Base-by-base conservation (phyloP, 2,888 invertebrate species). In the Notocelia uddmanniana region DNA sequence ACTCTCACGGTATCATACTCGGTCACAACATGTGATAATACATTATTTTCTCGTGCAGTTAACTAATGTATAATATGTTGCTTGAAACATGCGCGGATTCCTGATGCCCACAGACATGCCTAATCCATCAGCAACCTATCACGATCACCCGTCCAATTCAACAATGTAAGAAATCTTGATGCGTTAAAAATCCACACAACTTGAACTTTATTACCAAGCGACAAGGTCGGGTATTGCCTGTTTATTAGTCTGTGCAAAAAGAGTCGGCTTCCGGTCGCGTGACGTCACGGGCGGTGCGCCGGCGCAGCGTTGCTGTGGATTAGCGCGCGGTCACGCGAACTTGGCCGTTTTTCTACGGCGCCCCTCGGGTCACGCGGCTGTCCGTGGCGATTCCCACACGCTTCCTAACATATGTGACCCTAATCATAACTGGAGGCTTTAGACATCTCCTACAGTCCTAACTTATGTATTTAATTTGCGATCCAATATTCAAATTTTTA, bases 191-290 rank as follows among this genome's bases (percentile, higher is more conserved):
- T 26, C 9, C n/a, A 1, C n/a, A 26, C 55, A n/a, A 9, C 26
- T 55, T 26, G 6, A 9, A 6, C 45, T 8, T 6, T 55, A 1
- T 26, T 9, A 11, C 54, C 1, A 8, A 8, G 6, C 2, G 6
- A 15, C 26, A 37, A 15, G 58, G 58, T 37, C 37, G 6, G 3
- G 1, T 34, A 19, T 57, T 2, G 11, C 11, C 1, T 13, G 31
- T 3, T 18, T 10, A 6, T 18, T 15, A 3, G 10, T n/a, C 1
- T 37, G 80, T 76, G 80, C 79, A 80, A 79, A 78, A 82, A 83
- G 83, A 57, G 81, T 80, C 83, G 84, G 78, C 85, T 85, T 85
- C 83, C 85, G 85, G 83, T 85, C 79, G 85, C 85, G 85, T 85
- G 85, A 85, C 81, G 85, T 84, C 83, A 85, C 84, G 85, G 82